Conservation (phyloP, 2,888 invertebrate genomes). For the Macrosoma leucophasiata region DNA sequence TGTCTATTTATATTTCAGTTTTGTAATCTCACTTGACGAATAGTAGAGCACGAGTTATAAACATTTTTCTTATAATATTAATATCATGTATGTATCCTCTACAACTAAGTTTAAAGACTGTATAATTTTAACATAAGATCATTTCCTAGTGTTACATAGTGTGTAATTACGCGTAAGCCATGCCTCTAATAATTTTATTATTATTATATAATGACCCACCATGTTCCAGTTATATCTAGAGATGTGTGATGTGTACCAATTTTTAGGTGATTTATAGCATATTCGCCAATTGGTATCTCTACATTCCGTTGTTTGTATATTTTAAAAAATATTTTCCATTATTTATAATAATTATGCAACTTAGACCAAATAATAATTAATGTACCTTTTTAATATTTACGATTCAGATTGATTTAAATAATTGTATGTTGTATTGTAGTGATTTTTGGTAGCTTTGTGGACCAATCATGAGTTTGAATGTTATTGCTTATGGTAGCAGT, state of each 20-base stretch:
- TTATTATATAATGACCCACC: constrained; percentile 69
- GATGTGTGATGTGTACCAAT: constrained; percentile 65
- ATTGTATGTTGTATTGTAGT: constrained; percentile 56
- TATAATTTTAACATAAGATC: constrained; percentile 65
- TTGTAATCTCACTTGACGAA: constrained; percentile 70
- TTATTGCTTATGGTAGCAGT: constrained; percentile 61
- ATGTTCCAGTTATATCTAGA: constrained; percentile 72
- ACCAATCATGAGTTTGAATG: constrained; percentile 68
- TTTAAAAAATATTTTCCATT: constrained; percentile 64
- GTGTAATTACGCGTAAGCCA: constrained; percentile 66
- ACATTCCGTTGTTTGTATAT: constrained; percentile 74
- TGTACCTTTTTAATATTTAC: constrained; percentile 72
- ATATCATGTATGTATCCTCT: constrained; percentile 65
- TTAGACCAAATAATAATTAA: constrained; percentile 77
- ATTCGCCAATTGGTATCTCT: constrained; percentile 65
- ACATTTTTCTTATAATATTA: constrained; percentile 53
- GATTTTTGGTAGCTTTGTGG: constrained; percentile 71
- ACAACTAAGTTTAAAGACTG: constrained; percentile 73
- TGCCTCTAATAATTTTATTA: constrained; percentile 53
- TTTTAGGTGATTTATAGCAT: constrained; percentile 50
- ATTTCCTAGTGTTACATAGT: constrained; percentile 69
- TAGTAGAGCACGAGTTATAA: constrained; percentile 69
- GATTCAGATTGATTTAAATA: constrained; percentile 54
- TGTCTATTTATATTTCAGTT: constrained; percentile 68
- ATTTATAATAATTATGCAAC: constrained; percentile 68